Evolutionary conservation across 1,140 invertebrate species (phyloP).

Genomic region (Bombus waltoni): DNA sequence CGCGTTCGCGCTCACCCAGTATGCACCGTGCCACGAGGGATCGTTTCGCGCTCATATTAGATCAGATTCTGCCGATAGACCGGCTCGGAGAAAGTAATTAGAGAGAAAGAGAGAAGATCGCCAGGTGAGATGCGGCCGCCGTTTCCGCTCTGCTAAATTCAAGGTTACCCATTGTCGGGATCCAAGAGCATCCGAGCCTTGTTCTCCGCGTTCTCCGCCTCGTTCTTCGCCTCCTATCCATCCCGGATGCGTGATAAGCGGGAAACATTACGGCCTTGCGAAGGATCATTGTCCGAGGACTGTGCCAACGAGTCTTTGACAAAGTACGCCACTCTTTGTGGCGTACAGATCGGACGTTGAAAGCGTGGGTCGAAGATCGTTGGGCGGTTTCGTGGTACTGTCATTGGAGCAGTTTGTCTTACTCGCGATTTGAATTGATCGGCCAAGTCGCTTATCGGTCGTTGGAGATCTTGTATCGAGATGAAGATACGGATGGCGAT

Average conservation of each 20-base stretch:
- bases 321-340: background rate
- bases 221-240: no score
- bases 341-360: background rate
- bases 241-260: background rate
- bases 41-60: constrained; percentile 76
- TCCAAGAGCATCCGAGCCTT: constrained; percentile 21
- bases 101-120: constrained; percentile 54
- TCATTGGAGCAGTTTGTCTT: background rate
- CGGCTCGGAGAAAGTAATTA: constrained; percentile 80
- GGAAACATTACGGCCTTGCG: background rate
- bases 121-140: constrained; percentile 16
- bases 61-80: constrained; percentile 72
- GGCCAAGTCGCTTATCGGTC: background rate
- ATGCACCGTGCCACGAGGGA: constrained; percentile 21
- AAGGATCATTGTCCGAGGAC: background rate
- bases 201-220: constrained; percentile 40
- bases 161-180: constrained; percentile 76
- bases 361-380: background rate
- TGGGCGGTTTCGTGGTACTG: background rate
- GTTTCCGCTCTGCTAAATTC: constrained; percentile 80
- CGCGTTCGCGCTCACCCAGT: constrained; percentile 30
- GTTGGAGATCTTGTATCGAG: background rate
- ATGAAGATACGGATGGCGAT: background rate
- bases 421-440: background rate
- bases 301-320: no score